Evolutionary conservation across 1,140 invertebrate species (phyloP), one percentile per base, ranked within the genome.

Genomic region (Mizuhopecten yessoensis): DNA sequence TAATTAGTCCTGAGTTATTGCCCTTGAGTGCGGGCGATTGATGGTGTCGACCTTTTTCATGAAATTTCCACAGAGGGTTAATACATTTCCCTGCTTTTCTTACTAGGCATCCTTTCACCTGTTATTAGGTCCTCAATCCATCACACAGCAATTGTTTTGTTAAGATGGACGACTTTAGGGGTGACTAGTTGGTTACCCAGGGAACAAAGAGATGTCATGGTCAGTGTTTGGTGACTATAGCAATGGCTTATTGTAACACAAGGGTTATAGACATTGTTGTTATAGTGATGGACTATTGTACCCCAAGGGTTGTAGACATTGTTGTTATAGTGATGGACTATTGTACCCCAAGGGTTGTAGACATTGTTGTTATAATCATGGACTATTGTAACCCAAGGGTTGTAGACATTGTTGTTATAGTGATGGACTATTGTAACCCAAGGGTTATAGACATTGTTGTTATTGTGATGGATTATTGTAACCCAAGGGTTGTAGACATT

Each of bases 41-140:
- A 75, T 75, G 57, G n/a, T 75, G 57, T 75, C 57, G 57, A 75
- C 57, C 57, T 75, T 75, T 75, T 75, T 75, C 57, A 75, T 75
- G 57, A 75, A 75, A 75, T 75, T 75, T 75, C 57, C 15, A 75
- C 9, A 75, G 57, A 75, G 57, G 23, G n/a, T 75, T 29, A 75
- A 29, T 29, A 1, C n/a, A 29, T 75, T 75, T 75, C 23, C 11
- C 29, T n/a, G 57, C 23, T 75, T 75, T 75, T 75, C 57, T 75
- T 75, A 75, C 57, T n/a, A 75, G 57, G 57, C 57, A 7, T 75
- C 57, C 57, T 75, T 29, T 75, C 57, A 75, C 57, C 57, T 75
- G 57, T 75, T 75, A 75, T 75, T 75, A 75, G 17, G 57, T 0
- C 57, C 23, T 23, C 29, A 29, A 75, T 75, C 57, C 57, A 75